Conservation (phyloP, 2,113 vertebrate species). For the Riparia riparia region DNA sequence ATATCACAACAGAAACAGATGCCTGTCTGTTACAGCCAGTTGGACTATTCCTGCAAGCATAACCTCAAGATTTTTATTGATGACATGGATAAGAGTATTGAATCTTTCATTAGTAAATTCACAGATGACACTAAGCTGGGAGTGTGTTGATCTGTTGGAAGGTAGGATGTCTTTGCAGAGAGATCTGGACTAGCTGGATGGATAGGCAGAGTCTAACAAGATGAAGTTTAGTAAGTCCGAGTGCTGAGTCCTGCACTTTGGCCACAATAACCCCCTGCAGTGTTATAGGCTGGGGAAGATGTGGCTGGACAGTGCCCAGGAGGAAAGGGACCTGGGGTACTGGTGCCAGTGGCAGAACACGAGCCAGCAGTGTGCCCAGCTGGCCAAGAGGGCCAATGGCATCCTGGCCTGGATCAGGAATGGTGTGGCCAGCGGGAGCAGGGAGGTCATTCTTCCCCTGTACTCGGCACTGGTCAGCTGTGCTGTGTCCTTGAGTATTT, state of each 20-base stretch:
- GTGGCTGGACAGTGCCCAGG: no score
- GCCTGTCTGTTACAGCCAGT: neutral
- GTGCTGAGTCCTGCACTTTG: no score
- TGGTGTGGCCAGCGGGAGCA: neutral
- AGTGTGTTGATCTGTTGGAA: neutral
- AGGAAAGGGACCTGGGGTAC: no score
- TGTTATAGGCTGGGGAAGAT: no score
- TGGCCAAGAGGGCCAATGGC: neutral
- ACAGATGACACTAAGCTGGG: neutral
- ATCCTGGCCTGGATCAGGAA: neutral
- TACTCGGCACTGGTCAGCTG: neutral
- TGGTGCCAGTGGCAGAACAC: no score
- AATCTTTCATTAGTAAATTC: neutral
- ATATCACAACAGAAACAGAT: neutral
- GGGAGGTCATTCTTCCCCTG: neutral
- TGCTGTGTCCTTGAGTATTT: neutral
- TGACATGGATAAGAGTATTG: neutral
- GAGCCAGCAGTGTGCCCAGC: neutral
- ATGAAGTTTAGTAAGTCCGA: neutral
- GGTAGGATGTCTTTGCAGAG: neutral
- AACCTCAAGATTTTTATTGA: neutral
- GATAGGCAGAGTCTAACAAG: neutral
- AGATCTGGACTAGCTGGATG: neutral
- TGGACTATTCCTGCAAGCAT: neutral
- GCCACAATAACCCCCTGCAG: no score